Percentiles rank a stretch among this genome's conserved stretches.
These are phyloP conservation scores for Baccha elongata DNA, from an alignment of 2,888 invertebrate genomes.

Conservation along the genomic window DNA sequence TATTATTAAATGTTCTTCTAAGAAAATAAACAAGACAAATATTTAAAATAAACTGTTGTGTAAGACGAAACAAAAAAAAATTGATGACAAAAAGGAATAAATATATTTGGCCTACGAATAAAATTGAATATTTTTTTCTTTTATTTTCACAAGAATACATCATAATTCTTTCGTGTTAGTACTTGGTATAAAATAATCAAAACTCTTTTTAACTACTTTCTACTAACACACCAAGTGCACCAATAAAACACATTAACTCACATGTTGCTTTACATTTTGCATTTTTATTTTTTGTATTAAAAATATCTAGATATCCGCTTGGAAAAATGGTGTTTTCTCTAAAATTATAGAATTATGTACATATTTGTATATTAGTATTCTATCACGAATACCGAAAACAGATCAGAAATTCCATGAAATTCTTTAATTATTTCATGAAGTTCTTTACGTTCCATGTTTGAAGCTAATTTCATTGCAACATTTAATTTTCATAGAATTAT, in stretches of 20 bases:
- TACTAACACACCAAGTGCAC: slow-evolving; percentile 11
- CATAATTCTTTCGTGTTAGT: neutral
- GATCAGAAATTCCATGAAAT: no score
- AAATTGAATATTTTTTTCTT: slow-evolving; percentile 42
- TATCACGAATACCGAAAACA: no score
- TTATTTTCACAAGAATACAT: neutral
- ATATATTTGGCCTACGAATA: slow-evolving; percentile 65
- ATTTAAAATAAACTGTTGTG: slow-evolving; percentile 60
- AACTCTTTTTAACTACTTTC: neutral
- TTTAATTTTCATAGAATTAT: no score
- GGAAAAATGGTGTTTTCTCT: neutral
- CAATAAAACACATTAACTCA: slow-evolving; percentile 15
- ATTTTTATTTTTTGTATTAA: neutral
- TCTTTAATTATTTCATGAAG: no score
- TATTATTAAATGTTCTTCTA: slow-evolving; percentile 68
- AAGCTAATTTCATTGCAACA: no score
- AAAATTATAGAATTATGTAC: no score
- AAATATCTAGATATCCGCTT: neutral
- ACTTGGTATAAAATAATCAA: neutral
- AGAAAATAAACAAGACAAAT: slow-evolving; percentile 48
- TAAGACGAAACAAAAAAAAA: slow-evolving; percentile 43
- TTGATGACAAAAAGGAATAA: slow-evolving; percentile 50
- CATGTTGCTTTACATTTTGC: slow-evolving; percentile 37
- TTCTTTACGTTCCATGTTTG: no score
- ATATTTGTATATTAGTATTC: no score